Percentiles rank a stretch among this genome's conserved stretches.
Evolutionary conservation across 1,140 invertebrate species (phyloP).

Genomic region (Brevipalpus yothersi): DNA sequence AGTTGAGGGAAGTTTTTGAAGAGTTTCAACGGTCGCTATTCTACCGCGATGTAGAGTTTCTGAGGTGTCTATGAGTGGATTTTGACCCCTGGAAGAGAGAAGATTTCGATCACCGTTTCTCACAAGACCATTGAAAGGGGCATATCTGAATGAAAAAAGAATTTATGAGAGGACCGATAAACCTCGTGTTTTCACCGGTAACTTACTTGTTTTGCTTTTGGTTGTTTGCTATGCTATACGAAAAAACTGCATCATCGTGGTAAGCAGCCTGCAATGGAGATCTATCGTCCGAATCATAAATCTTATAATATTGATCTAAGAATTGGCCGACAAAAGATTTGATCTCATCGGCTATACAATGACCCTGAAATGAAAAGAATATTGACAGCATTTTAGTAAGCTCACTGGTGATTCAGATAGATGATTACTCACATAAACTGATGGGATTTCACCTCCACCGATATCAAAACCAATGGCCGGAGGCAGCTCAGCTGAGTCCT

Average conservation of each 20-base stretch:
- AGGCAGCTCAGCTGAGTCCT: slow-evolving; percentile 52
- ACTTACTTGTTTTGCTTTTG: slow-evolving; percentile 6
- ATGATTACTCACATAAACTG: slow-evolving; percentile 19
- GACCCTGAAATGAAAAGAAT: background rate
- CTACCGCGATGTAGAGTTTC: slow-evolving; percentile 43
- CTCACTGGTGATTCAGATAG: background rate
- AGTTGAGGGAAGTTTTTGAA: slow-evolving; percentile 49
- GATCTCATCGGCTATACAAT: slow-evolving; percentile 28
- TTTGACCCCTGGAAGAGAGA: no score
- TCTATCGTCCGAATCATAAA: slow-evolving; percentile 58
- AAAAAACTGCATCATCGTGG: slow-evolving; percentile 52
- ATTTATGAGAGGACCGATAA: no score
- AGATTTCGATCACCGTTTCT: no score
- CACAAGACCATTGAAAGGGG: no score
- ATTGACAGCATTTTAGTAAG: background rate
- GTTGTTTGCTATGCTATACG: slow-evolving; percentile 24
- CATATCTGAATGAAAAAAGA: no score
- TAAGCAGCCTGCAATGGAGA: slow-evolving; percentile 56
- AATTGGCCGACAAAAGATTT: slow-evolving; percentile 42
- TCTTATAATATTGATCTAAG: slow-evolving; percentile 49
- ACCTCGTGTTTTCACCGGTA: background rate
- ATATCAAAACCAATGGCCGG: slow-evolving; percentile 57
- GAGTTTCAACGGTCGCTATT: slow-evolving; percentile 41
- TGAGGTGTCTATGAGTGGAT: slow-evolving; percentile 1
- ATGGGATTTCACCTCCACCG: slow-evolving; percentile 27